Evolutionary conservation across 2,888 invertebrate species (phyloP).

Genomic region (Chaetogeoica ovagalla): DNA sequence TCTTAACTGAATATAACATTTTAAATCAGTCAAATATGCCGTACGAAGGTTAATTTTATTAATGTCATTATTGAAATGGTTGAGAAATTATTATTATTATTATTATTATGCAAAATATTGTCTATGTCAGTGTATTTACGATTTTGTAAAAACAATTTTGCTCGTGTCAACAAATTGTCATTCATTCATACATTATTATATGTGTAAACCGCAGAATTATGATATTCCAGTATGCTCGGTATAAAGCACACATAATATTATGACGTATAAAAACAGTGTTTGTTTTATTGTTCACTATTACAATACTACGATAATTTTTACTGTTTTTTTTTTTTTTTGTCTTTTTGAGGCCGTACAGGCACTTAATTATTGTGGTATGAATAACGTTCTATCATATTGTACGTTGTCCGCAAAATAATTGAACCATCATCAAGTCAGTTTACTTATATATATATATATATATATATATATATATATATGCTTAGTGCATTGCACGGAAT

Average conservation of each 20-base stretch:
- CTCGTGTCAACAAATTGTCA: conserved; percentile 31
- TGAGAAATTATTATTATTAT: background rate
- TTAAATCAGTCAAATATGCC: background rate
- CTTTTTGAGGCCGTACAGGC: conserved; percentile 12
- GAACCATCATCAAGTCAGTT: conserved; percentile 5
- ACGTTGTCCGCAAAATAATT: conserved; percentile 10
- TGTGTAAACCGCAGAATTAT: conserved; percentile 27
- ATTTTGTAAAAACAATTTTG: background rate
- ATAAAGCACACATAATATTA: background rate
- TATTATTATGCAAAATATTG: background rate
- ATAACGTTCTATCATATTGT: background rate
- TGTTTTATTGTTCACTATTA: background rate
- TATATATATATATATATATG: background rate
- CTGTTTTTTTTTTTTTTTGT: background rate
- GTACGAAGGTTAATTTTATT: conserved; percentile 21
- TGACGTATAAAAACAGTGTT: background rate
- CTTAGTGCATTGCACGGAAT: conserved; percentile 13
- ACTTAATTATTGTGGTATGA: conserved; percentile 16
- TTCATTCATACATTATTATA: background rate
- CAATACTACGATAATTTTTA: no score
- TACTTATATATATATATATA: background rate
- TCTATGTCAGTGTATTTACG: background rate
- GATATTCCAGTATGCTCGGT: background rate
- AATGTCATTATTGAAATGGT: background rate
- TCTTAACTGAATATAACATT: background rate